Evolutionary conservation across 92 coral and sea anemone genomes (phyloP), one percentile per base, ranked within the genome.

Genomic region (Parazoanthus darwini): DNA sequence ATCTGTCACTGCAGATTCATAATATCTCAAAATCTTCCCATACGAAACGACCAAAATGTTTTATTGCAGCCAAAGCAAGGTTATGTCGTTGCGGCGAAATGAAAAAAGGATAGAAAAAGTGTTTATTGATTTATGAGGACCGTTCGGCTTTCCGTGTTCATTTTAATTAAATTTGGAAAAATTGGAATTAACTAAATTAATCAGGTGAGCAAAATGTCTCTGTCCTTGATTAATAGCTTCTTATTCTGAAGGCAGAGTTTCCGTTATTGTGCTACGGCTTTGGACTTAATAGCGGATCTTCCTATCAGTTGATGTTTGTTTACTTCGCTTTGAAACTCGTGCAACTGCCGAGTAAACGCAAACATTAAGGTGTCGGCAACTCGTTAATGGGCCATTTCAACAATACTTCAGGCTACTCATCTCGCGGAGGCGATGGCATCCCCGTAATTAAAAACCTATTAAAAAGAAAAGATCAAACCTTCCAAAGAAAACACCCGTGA

Each of bases 211-310:
- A 84, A 72, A 84, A 71, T 20, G 79, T 84, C 87, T 84, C 87
- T 84, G 87, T 84, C 87, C 87, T 84, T 84, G 87, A 84, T 84
- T 84, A 84, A 84, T 84, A 54, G 87, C 67, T 71, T 72, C 87
- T 84, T 71, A 84, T 46, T 70, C 72, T 26, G 43, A 84, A 50
- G 59, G 16, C 58, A 84, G 87, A 70, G 43, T 84, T 71, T 84
- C 78, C 87, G 87, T 84, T 71, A 84, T 84, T 84, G 66, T 71
- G 77, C 66, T 79, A 72, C 33, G 46, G 78, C 77, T 84, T 84
- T 72, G 54, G 46, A 63, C 79, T 23, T 84, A 84, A 84, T 84
- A 71, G 87, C 87, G 87, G 87, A 84, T 84, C 87, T 83, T 67
- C 56, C 54, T 36, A 63, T 59, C 51, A 50, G 25, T 70, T 44